These are phyloP conservation scores for Melipona beecheii DNA, from an alignment of 2,888 invertebrate species.

Conservation along the genomic window DNA sequence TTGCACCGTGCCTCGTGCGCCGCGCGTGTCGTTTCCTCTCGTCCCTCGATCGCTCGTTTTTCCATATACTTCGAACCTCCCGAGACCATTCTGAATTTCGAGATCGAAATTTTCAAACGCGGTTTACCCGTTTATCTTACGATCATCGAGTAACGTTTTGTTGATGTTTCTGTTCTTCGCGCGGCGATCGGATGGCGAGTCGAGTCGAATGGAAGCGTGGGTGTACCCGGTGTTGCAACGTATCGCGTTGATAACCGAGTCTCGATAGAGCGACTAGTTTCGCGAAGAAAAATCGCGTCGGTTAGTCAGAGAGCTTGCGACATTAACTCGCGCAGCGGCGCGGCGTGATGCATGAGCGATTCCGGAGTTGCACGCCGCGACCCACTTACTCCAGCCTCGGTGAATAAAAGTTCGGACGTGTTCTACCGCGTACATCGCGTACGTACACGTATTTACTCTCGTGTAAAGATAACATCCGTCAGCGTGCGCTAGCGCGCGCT, in stretches of 20 bases:
- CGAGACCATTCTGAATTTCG: too few species aligned
- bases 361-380: conserved; percentile 76
- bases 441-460: not conserved
- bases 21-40: not conserved
- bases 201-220: conserved; percentile 72
- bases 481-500: not conserved
- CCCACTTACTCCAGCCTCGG: conserved; percentile 72
- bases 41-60: not conserved
- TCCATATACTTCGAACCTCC: not conserved
- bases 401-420: conserved; percentile 35
- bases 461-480: not conserved
- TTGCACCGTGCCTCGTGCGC: not conserved
- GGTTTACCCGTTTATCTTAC: too few species aligned
- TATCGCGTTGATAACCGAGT: conserved; percentile 77
- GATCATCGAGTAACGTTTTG: too few species aligned
- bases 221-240: conserved; percentile 80
- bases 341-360: conserved; percentile 81
- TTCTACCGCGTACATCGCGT: not conserved
- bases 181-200: not conserved
- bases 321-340: conserved; percentile 63
- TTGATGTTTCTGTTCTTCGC: too few species aligned
- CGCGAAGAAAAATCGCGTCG: conserved; percentile 80
- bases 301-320: conserved; percentile 83
- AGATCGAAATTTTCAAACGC: too few species aligned
- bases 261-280: conserved; percentile 79